These are phyloP conservation scores for Phortica magna DNA, from an alignment of 2,888 invertebrate genomes.

Conservation along the genomic window DNA sequence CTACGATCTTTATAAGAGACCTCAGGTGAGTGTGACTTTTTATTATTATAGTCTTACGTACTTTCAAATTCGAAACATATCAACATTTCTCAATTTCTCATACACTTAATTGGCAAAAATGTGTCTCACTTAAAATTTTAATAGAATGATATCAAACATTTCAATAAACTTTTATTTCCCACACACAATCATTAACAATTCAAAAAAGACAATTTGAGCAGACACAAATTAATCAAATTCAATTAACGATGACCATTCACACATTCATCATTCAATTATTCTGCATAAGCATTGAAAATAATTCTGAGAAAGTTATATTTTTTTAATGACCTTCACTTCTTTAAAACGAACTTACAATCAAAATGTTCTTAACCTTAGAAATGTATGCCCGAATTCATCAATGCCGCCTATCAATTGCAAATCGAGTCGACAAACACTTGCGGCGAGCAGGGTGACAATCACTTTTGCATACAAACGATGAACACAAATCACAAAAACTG, in stretches of 20 bases:
- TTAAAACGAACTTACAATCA: not conserved
- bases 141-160: not conserved
- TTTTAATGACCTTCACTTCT: not conserved
- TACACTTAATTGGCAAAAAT: not conserved
- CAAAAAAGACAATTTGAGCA: not conserved
- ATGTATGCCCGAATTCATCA: conserved; percentile 97
- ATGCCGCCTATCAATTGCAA: conserved; percentile 93
- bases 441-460: conserved; percentile 87
- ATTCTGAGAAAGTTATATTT: not conserved
- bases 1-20: conserved; percentile 80
- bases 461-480: conserved; percentile 96
- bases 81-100: not conserved
- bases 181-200: conserved; percentile 18
- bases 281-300: too few species aligned
- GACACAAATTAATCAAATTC: conserved; percentile 53
- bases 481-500: conserved; percentile 87
- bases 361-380: conserved; percentile 81
- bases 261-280: too few species aligned
- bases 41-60: not conserved
- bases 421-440: conserved; percentile 98
- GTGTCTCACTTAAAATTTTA: not conserved
- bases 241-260: conserved; percentile 39
- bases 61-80: too few species aligned
- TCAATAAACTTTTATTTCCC: conserved; percentile 12
- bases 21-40: conserved; percentile 78